Base-by-base conservation (phyloP, 2,113 vertebrate genomes). In the Protomyctophum bolini region DNA sequence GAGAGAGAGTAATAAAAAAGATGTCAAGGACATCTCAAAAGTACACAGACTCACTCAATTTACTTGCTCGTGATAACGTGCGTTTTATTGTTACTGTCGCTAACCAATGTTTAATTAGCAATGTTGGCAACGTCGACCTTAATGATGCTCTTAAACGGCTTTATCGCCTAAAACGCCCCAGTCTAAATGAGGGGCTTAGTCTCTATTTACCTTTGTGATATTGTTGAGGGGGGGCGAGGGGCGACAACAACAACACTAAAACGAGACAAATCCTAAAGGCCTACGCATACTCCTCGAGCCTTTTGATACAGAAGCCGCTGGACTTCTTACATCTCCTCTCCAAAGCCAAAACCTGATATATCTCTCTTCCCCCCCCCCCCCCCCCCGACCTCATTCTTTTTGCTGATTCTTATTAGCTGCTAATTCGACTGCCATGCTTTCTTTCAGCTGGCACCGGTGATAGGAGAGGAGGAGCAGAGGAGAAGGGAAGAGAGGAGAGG, bases 21-120 rank as follows among this genome's bases (percentile, higher is more conserved):
- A 54, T 21, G 21, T 41, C 33, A 68, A 66, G 8, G 41, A 83
- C 52, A 68, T 72, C 56, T 77, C 73, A 76, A 81, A 80, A 65
- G 28, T 10, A 33, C 62, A 52, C 15, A 7, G 14, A 41, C 33
- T 41, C 5, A 41, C 33, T 4, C 33, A 12, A 29, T 33, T 10
- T 21, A 9, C 58, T 10, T 29, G 8, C 48, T 12, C 48, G 0
- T 50, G 58, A 48, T 48, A 51, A 51, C 63, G 55, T 48, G 52
- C 10, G 10, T 64, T 14, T 84, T 75, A 83, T 80, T 71, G 76
- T 7, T n/a, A n/a, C 46, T 72, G 77, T 51, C 70, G 56, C 29
- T 58, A 63, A 11, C 57, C 12, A 47, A 83, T 74, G 72, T 75
- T 81, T 75, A 80, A 81, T 88, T 75, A 81, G 72, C 68, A 69